Base-by-base conservation (phyloP, 2,888 invertebrate species). In the Aleiodes leptofemur region DNA sequence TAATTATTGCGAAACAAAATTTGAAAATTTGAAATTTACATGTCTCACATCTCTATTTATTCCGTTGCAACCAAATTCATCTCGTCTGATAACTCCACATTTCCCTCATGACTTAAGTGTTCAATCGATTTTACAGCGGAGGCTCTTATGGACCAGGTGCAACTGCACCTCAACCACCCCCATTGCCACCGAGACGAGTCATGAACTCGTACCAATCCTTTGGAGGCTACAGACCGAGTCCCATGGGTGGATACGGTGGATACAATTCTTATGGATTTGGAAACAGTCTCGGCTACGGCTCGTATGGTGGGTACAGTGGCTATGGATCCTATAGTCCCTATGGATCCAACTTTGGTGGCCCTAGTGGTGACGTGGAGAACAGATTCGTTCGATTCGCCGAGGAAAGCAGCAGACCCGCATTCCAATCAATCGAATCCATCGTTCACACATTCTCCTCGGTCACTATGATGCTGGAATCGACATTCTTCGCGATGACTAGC, bases 401-500 rank as follows among this genome's bases (percentile, higher is more conserved):
- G 90, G 97, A 97, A 83, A 96, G 94, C 83, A 96, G 98, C 0
- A 91, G 98, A 61, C 95, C 96, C 73, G 97, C 99, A 7, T 99
- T 99, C 89, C 96, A 98, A 85, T 97, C 97, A 13, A 97, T 99
- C 81, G 98, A 98, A 90, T 95, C 97, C 70, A 91, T 98, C 23
- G 96, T 98, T 2, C 93, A 95, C 82, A 97, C 98, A 0, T 96
- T 98, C 81, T 95, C 96, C 16, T 98, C 98, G 70, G 94, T 99
- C 3, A 96, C 98, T 3, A 96, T 97, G 93, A 98, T 99, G 97
- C 90, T 99, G 73, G 98, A 98, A 86, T 98, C 98, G 29, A 98
- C 98, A 59, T 98, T 97, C 89, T 96, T 96, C 87, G 98, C 98
- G 3, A 93, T 99, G 85, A 97, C 97, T 23, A 98, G 96, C 89